Evolutionary conservation across 2,888 invertebrate species (phyloP).

Genomic region (Dugesia japonica): DNA sequence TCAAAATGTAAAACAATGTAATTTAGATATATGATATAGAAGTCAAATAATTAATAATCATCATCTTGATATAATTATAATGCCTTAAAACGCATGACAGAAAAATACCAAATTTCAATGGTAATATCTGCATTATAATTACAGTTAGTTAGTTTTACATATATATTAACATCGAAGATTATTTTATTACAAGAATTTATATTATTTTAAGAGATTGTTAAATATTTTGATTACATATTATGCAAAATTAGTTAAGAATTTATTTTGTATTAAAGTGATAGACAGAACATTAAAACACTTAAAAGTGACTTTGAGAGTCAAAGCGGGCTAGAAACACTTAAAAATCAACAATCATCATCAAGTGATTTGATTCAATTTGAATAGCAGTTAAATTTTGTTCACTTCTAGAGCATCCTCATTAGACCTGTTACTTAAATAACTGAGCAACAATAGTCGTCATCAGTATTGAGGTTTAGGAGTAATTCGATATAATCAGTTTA

Average conservation of each 20-base stretch:
- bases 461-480: constrained; percentile 15
- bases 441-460: constrained; percentile 4
- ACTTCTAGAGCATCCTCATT: constrained; percentile 12
- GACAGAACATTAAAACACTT: constrained; percentile 20
- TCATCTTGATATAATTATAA: constrained; percentile 5
- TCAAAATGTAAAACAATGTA: too few species aligned
- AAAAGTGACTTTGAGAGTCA: constrained; percentile 3
- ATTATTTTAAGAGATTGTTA: background rate
- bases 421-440: constrained; percentile 20
- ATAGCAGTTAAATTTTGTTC: constrained; percentile 13
- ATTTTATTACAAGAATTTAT: background rate
- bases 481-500: constrained; percentile 16
- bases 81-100: background rate
- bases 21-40: too few species aligned
- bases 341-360: constrained; percentile 20
- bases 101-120: constrained; percentile 8
- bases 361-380: constrained; percentile 14
- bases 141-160: constrained; percentile 11
- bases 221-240: background rate
- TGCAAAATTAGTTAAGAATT: background rate
- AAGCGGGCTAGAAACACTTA: constrained; percentile 16
- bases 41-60: too few species aligned
- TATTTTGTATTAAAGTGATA: background rate
- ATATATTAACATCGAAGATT: background rate
- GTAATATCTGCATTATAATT: constrained; percentile 4